Percentiles rank a stretch among this genome's conserved stretches.
Conservation (phyloP, 53 echinoderm and acorn worm species). For the Paelopatides confundens region DNA sequence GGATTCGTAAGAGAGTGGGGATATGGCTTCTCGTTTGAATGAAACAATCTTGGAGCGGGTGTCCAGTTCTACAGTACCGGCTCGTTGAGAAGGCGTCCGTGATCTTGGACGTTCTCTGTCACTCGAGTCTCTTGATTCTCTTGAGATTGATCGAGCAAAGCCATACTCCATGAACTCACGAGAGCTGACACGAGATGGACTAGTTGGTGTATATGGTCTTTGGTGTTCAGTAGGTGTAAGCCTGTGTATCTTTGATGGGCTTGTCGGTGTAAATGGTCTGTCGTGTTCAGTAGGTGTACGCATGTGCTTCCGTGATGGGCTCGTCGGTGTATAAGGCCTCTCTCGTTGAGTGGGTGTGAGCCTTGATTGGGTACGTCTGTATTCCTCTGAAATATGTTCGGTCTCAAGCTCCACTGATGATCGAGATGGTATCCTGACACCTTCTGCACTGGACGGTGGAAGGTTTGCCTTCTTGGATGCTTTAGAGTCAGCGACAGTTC, state of each 20-base stretch:
- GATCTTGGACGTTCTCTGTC: constrained; percentile 10
- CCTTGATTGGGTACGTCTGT: constrained; percentile 10
- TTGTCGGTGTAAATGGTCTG: neutral
- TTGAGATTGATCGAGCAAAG: constrained; percentile 31
- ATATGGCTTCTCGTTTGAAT: constrained; percentile 24
- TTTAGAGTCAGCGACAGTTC: constrained; percentile 18
- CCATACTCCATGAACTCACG: constrained; percentile 50
- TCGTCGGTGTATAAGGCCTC: neutral
- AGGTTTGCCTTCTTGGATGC: constrained; percentile 30
- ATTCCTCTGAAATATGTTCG: neutral
- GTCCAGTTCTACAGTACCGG: constrained; percentile 10
- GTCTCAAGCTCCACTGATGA: neutral
- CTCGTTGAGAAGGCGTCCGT: neutral
- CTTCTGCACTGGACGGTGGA: constrained; percentile 33
- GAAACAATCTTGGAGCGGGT: constrained; percentile 22
- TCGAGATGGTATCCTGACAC: constrained; percentile 15
- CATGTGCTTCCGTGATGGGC: neutral
- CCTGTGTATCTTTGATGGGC: neutral
- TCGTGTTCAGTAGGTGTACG: neutral
- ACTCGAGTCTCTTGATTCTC: constrained; percentile 28
- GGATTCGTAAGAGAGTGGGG: constrained; percentile 7
- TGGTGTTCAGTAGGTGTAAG: neutral
- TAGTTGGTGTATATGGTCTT: constrained; percentile 44
- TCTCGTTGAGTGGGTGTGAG: constrained; percentile 13
- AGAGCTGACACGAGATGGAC: constrained; percentile 41